phyloP scores from a whole-genome alignment of 35 echinoderm and acorn worm genomes.

The Eucidaris tribuloides region DNA sequence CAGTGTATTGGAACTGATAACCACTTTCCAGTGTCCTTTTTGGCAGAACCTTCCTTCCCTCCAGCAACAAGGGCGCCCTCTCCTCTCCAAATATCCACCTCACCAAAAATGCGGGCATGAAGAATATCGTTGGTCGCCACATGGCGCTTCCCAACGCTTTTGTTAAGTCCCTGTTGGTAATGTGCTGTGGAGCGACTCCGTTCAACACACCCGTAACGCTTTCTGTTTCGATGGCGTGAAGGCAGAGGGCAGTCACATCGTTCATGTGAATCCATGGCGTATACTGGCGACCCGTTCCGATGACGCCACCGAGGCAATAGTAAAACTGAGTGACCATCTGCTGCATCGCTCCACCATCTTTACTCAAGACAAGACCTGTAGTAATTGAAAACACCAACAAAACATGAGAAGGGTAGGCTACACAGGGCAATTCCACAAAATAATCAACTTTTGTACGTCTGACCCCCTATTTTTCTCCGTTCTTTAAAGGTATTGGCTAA shows the following conservation, averaged over 20 bases:
- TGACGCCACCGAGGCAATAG: conserved; percentile 82
- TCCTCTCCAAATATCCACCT: conserved; percentile 71
- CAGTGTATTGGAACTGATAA: conserved; percentile 71
- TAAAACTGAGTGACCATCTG: conserved; percentile 82
- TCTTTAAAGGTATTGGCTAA: too few species aligned
- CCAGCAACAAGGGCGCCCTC: conserved; percentile 59
- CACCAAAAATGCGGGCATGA: conserved; percentile 69
- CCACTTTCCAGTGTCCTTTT: conserved; percentile 88
- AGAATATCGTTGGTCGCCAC: conserved; percentile 83
- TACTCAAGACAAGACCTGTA: conserved; percentile 84
- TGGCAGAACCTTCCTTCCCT: conserved; percentile 79
- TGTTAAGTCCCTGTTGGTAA: conserved; percentile 86
- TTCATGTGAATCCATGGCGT: conserved; percentile 95
- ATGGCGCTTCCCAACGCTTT: conserved; percentile 79
- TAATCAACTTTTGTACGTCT: too few species aligned
- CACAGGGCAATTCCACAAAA: too few species aligned
- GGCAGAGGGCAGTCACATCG: conserved; percentile 82
- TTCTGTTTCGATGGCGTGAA: conserved; percentile 80
- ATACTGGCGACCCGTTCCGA: conserved; percentile 85
- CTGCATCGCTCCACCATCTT: conserved; percentile 80
- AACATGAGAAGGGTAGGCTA: too few species aligned
- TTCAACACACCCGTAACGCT: conserved; percentile 56
- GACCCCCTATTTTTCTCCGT: too few species aligned
- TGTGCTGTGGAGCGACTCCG: conserved; percentile 54
- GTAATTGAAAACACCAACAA: too few species aligned